Percentiles rank a stretch among this genome's conserved stretches.
phyloP scores from a whole-genome alignment of 2,113 vertebrate genomes.

The Telmatochromis sp. region DNA sequence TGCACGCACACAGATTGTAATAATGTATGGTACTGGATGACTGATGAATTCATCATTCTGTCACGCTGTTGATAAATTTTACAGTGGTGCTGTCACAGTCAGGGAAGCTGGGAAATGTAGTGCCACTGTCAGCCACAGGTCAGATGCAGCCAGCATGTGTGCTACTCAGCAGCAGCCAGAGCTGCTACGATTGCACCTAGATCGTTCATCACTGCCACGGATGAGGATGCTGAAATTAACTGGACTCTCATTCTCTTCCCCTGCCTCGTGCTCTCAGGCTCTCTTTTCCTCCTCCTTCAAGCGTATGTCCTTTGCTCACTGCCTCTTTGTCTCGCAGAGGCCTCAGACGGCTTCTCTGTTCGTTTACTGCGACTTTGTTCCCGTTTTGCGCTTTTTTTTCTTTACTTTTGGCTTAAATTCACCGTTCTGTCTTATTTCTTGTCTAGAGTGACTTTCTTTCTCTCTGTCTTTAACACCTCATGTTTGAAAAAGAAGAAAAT shows the following conservation, averaged over 20 bases:
- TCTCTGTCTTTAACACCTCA: neutral
- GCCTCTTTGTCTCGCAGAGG: slow-evolving; percentile 25
- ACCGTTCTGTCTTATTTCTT: slow-evolving; percentile 8
- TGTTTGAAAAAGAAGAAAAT: slow-evolving; percentile 14
- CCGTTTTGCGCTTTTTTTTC: neutral
- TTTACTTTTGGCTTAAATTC: neutral
- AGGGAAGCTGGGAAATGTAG: slow-evolving; percentile 26
- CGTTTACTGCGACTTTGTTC: neutral
- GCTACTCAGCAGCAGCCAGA: slow-evolving; percentile 20
- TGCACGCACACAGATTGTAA: neutral
- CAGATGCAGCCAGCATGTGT: slow-evolving; percentile 27
- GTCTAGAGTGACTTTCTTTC: neutral
- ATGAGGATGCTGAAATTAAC: slow-evolving; percentile 66
- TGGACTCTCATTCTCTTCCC: slow-evolving; percentile 35
- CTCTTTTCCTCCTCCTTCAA: neutral
- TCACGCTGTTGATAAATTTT: neutral
- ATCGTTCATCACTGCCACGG: slow-evolving; percentile 63
- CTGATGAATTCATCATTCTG: slow-evolving; percentile 1
- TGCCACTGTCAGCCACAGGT: slow-evolving; percentile 31
- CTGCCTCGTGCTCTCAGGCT: slow-evolving; percentile 10
- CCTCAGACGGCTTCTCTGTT: slow-evolving; percentile 18
- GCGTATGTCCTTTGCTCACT: neutral
- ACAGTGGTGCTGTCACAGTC: neutral
- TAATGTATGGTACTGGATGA: slow-evolving; percentile 10
- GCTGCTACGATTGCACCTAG: slow-evolving; percentile 42